Conservation (phyloP, 2,888 invertebrate genomes). For the Agapostemon virescens region DNA sequence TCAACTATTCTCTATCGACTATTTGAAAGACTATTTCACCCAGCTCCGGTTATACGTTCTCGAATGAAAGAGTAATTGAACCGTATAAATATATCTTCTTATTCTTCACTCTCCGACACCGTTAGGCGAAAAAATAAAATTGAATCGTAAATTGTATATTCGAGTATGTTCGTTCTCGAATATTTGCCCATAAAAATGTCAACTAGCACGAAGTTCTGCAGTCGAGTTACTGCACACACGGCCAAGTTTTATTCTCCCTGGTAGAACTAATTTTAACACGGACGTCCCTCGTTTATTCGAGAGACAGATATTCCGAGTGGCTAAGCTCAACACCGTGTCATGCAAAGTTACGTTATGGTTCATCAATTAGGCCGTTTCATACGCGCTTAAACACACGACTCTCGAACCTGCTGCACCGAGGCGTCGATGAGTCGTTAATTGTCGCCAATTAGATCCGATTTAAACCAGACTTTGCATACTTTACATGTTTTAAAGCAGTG, state of each 20-base stretch:
- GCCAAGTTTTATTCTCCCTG: not conserved
- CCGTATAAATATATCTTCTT: not conserved
- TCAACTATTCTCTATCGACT: no score
- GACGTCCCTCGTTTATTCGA: conserved; percentile 10
- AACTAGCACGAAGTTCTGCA: not conserved
- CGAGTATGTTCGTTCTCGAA: not conserved
- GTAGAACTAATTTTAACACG: conserved; percentile 14
- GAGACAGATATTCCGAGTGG: conserved; percentile 7
- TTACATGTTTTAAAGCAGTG: conserved; percentile 44
- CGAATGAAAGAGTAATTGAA: no score
- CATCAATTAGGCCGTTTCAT: conserved; percentile 22
- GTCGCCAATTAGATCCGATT: conserved; percentile 21
- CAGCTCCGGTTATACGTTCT: no score
- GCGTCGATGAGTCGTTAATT: conserved; percentile 34
- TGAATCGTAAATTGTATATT: no score
- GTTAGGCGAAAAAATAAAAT: not conserved
- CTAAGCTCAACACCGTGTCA: conserved; percentile 14
- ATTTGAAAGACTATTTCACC: no score
- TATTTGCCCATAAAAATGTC: not conserved
- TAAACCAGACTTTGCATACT: conserved; percentile 14
- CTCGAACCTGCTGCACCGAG: not conserved
- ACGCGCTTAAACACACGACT: not conserved
- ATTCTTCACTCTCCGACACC: not conserved
- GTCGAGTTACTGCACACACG: not conserved
- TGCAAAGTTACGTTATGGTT: conserved; percentile 28